Conservation (phyloP, 2,888 invertebrate species). For the Campoplex capitator region DNA sequence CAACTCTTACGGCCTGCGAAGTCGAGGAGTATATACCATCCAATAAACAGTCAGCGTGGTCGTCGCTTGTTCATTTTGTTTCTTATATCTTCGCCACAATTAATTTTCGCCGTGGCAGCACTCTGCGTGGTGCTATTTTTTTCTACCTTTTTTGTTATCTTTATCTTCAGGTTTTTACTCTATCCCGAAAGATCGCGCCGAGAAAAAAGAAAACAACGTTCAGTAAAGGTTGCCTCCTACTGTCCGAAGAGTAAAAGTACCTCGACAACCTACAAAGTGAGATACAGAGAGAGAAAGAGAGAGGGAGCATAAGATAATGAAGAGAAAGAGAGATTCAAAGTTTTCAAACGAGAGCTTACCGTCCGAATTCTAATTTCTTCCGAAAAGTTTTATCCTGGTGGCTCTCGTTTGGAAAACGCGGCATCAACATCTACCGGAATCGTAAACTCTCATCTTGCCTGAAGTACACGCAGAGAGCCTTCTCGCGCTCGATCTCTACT, state of each 20-base stretch:
- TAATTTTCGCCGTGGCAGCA: conserved; percentile 75
- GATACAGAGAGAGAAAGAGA: conserved; percentile 21
- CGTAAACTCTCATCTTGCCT: conserved; percentile 63
- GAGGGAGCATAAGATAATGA: conserved; percentile 53
- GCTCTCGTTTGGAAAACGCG: conserved; percentile 68
- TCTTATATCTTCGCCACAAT: conserved; percentile 57
- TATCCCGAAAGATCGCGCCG: conserved; percentile 19
- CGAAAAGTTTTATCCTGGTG: conserved; percentile 63
- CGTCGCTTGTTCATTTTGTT: conserved; percentile 45
- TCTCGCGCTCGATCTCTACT: conserved; percentile 41
- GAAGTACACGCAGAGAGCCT: conserved; percentile 28
- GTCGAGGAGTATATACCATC: conserved; percentile 23
- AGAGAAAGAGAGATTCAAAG: conserved; percentile 53
- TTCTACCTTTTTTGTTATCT: conserved; percentile 20
- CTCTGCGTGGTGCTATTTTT: conserved; percentile 21
- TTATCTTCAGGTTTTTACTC: conserved; percentile 40
- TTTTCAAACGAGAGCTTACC: conserved; percentile 60
- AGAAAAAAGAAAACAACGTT: conserved; percentile 18
- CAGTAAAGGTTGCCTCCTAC: conserved; percentile 14
- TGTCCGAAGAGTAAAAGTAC: conserved; percentile 8
- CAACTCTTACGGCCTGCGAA: conserved; percentile 19
- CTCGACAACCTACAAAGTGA: conserved; percentile 30
- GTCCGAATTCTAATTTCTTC: conserved; percentile 69
- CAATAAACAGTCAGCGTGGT: conserved; percentile 52
- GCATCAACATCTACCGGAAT: conserved; percentile 73